Evolutionary conservation across 2,888 invertebrate genomes (phyloP).

Genomic region (Apotomis turbidana): DNA sequence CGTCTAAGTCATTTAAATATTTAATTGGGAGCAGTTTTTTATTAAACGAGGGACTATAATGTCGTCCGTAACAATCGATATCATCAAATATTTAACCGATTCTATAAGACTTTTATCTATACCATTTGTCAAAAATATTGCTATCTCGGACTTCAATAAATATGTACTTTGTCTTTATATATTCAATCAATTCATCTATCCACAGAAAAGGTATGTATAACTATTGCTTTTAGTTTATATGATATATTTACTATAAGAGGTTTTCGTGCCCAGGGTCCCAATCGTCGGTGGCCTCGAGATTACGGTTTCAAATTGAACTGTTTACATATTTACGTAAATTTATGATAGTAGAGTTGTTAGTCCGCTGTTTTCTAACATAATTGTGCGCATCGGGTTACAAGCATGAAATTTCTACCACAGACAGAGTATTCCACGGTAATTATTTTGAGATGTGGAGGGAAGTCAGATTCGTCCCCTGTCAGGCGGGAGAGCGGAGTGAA

Average conservation of each 20-base stretch:
- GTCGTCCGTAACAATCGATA: conserved; percentile 4
- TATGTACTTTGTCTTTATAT: conserved; percentile 13
- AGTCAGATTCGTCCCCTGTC: too few species aligned
- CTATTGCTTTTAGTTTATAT: conserved; percentile 17
- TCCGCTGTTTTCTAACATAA: too few species aligned
- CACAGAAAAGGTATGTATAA: conserved; percentile 1
- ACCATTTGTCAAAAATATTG: conserved; percentile 23
- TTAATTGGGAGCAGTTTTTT: background rate
- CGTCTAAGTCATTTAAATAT: background rate
- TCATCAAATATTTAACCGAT: conserved; percentile 19
- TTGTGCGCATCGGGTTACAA: too few species aligned
- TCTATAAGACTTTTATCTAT: conserved; percentile 1
- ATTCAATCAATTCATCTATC: conserved; percentile 12
- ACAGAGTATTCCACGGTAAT: too few species aligned
- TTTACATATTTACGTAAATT: too few species aligned
- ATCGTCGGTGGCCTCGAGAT: background rate
- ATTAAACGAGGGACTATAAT: conserved; percentile 5
- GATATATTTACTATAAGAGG: conserved; percentile 8
- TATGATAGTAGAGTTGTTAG: too few species aligned
- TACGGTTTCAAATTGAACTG: background rate
- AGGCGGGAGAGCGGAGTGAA: too few species aligned
- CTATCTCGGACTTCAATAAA: conserved; percentile 9
- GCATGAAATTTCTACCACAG: too few species aligned
- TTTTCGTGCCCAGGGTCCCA: background rate
- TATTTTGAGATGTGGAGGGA: too few species aligned